Base-by-base conservation (phyloP, 2,113 vertebrate species). In the Gadus chalcogrammus region DNA sequence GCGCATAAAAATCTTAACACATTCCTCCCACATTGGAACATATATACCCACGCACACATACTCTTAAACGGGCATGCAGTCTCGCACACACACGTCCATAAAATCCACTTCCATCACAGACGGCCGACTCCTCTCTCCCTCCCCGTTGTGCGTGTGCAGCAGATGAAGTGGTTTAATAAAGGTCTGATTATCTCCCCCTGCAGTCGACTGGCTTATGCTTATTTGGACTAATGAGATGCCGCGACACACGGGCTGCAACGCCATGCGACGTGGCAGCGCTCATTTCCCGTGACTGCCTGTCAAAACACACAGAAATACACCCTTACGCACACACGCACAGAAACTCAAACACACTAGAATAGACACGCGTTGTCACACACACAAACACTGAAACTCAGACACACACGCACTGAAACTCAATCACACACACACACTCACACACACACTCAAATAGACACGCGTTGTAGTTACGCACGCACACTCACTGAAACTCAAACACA, bases 161-260 rank as follows among this genome's bases (percentile, higher is more conserved):
- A 89, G 82, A 91, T 88, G 80, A 90, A 90, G 86, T 85, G 88
- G 86, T 90, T 90, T 86, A 93, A 92, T 93, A 92, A 92, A 93
- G 83, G 87, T 91, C 88, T 89, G 84, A 91, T 91, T 89, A 87
- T 88, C 85, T 85, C 79, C 80, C 78, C 86, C 79, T 80, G 82
- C 83, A 77, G 77, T 76, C 15, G 72, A 82, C 85, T 85, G 74
- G 77, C 81, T 85, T 84, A 69, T 89, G 81, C 87, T 90, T 84
- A 85, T 90, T 88, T 84, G 77, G 76, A 67, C 78, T 88, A 86
- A 88, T 85, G 83, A 80, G 85, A 87, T 83, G 83, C 79, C 81
- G 86, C 85, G 81, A 85, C 82, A 73, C 73, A 62, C 75, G 69
- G 76, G 61, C 80, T 67, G 78, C 78, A 69, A 67, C 48, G 16